Evolutionary conservation across 35 echinoderm and acorn worm genomes (phyloP).

Genomic region (Apostichopus californicus): DNA sequence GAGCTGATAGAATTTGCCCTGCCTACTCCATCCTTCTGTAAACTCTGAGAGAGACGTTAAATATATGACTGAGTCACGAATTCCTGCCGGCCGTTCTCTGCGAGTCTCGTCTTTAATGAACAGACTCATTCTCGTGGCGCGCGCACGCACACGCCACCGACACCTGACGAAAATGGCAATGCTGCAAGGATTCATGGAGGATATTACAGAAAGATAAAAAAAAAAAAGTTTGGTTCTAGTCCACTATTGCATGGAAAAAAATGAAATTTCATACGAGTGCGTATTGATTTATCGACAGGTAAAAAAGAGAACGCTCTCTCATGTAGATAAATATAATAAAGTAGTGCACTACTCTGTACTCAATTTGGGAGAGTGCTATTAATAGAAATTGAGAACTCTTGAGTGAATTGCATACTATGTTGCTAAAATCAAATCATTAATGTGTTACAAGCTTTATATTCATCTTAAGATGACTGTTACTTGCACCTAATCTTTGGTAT

Average conservation of each 20-base stretch:
- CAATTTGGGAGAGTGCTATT: no score
- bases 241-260: background rate
- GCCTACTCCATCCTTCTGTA: background rate
- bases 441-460: no score
- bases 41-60: background rate
- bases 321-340: no score
- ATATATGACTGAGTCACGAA: constrained; percentile 27
- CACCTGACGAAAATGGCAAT: background rate
- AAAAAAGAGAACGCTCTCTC: background rate
- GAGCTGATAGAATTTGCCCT: constrained; percentile 16
- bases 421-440: no score
- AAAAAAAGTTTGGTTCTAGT: no score
- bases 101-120: background rate
- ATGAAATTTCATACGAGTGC: background rate
- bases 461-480: no score
- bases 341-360: no score
- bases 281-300: background rate
- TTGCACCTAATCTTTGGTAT: no score
- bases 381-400: no score
- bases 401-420: no score
- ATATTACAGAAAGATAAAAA: background rate
- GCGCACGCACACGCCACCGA: background rate
- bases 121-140: background rate
- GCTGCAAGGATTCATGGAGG: background rate
- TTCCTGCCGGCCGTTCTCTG: background rate